phyloP scores from a whole-genome alignment of 2,113 vertebrate species.

The Pavo muticus region DNA sequence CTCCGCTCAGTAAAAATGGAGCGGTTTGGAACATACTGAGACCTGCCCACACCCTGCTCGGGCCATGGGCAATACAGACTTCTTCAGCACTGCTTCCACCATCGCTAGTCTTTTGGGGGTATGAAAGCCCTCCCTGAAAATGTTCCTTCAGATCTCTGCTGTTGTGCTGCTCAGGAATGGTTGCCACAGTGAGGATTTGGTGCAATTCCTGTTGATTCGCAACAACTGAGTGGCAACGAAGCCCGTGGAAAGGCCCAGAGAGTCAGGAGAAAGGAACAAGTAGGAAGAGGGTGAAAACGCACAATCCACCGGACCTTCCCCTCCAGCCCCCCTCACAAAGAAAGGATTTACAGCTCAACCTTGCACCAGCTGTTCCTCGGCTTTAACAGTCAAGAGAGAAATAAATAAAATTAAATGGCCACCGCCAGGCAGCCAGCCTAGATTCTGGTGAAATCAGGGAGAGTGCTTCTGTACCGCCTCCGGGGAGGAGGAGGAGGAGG shows the following conservation, averaged over 20 bases:
- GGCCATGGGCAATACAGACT: neutral
- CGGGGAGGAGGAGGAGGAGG: slow-evolving; percentile 41
- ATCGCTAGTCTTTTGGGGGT: neutral
- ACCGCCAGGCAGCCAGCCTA: slow-evolving; percentile 20
- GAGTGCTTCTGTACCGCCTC: slow-evolving; percentile 19
- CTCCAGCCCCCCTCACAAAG: slow-evolving; percentile 58
- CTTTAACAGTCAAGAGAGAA: slow-evolving; percentile 73
- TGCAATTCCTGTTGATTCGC: neutral
- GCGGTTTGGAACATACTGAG: neutral
- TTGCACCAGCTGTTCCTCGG: slow-evolving; percentile 74
- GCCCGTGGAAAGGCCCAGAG: neutral
- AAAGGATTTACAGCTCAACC: slow-evolving; percentile 81
- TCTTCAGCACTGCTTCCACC: neutral
- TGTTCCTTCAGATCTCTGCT: neutral
- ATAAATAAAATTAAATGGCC: slow-evolving; percentile 75
- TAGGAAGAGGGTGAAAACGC: slow-evolving; percentile 53
- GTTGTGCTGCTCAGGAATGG: neutral
- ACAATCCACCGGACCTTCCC: slow-evolving; percentile 11
- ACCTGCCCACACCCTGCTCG: accelerated
- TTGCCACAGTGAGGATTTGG: neutral
- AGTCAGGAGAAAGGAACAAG: slow-evolving; percentile 42
- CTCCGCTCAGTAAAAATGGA: neutral
- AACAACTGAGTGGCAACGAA: neutral
- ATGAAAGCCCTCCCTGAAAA: neutral
- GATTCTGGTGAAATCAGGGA: slow-evolving; percentile 65